Evolutionary conservation across 2,888 invertebrate species (phyloP), one percentile per base, ranked within the genome.

Genomic region (Atethmia centrago): DNA sequence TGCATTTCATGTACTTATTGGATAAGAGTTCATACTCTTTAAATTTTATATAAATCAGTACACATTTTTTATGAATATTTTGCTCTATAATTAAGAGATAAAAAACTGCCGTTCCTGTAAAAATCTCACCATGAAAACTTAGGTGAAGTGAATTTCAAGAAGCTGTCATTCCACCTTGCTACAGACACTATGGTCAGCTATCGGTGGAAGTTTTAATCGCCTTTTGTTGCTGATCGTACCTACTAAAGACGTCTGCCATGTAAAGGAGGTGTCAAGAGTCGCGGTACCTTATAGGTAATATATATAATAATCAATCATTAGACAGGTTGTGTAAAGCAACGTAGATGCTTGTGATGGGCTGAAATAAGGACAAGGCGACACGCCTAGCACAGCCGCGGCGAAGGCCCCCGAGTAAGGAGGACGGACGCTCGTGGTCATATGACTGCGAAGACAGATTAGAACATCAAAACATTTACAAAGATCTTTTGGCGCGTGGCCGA

Each of bases 331-430:
- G 89, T 88, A 88, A 90, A 89, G 70, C 80, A 76, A 83, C 80
- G 77, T 80, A 80, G 82, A 78, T 77, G 74, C 68, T 70, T 66
- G 66, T 73, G 77, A 77, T 80, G 74, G 58, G 67, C 82, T 79
- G 82, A 91, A 94, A 93, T 90, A 92, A 89, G 94, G 91, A 93
- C 94, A 94, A 94, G 94, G 94, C 89, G 78, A 93, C 74, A 73
- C 76, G 72, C 66, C 83, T 73, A 80, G 65, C 74, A 72, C 72
- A 74, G 73, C 65, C 81, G 67, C 49, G 47, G 51, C 53, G 68
- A 74, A 56, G 53, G 61, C 70, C 71, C 59, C 68, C 74, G 36
- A 64, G 19, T 61, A 67, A 64, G 69, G 49, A 56, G 42, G 69
- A 77, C 65, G 58, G 12, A 19, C 47, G 71, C 49, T 47, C 58